A percentile compares a stretch with the other conserved stretches of the same genome.
Evolutionary conservation across 2,888 invertebrate genomes (phyloP).

Genomic region (Torymus auratus): DNA sequence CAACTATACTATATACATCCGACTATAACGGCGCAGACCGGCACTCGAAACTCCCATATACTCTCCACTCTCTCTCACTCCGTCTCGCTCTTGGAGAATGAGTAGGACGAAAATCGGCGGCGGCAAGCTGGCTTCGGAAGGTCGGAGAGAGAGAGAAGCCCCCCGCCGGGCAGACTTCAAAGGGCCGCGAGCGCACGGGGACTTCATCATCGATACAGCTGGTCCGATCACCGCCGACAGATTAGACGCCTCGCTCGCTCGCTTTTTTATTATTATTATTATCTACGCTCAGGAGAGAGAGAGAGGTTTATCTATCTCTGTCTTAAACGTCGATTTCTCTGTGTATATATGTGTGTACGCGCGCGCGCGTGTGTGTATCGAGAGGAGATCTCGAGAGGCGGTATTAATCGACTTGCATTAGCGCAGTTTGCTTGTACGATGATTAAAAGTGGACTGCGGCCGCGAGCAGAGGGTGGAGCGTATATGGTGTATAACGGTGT

Average conservation of each 20-base stretch:
- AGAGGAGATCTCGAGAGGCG: conserved; percentile 15
- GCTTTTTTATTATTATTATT: conserved; percentile 5
- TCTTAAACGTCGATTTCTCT: conserved; percentile 12
- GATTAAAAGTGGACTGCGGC: background rate
- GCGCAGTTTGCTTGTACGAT: conserved; percentile 8
- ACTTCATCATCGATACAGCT: conserved; percentile 75
- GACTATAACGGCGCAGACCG: no score
- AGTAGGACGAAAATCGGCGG: conserved; percentile 63
- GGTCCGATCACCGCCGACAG: conserved; percentile 75
- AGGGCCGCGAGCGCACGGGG: conserved; percentile 67
- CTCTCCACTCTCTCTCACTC: no score
- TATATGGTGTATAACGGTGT: no score
- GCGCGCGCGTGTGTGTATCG: conserved; percentile 35
- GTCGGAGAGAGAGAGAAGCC: conserved; percentile 58
- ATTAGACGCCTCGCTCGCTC: conserved; percentile 71
- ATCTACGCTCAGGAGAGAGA: background rate
- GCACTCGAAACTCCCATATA: no score
- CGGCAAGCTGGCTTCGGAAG: conserved; percentile 62
- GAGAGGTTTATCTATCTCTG: conserved; percentile 3
- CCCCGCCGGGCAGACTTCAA: conserved; percentile 74
- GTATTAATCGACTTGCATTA: conserved; percentile 45
- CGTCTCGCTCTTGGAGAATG: conserved; percentile 29
- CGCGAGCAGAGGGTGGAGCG: no score
- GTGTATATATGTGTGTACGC: background rate
- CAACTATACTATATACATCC: no score